Evolutionary conservation across 1,140 invertebrate species (phyloP).

Genomic region (Trypoxylus dichotomus): DNA sequence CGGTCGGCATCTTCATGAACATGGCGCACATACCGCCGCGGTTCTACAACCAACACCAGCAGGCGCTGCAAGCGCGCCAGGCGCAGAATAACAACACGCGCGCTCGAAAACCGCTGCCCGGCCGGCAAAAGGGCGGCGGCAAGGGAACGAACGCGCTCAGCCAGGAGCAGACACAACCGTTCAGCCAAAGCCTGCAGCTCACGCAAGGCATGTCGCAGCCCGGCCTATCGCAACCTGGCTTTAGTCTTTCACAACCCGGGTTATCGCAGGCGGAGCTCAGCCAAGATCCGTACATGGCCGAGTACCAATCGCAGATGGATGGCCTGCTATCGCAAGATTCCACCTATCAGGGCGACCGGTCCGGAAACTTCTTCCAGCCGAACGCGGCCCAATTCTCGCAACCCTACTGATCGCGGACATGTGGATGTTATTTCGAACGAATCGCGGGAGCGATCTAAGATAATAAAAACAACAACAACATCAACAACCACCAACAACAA

Average conservation of each 20-base stretch:
- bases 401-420: conserved; percentile 49
- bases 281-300: conserved; percentile 85
- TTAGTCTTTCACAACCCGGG: conserved; percentile 65
- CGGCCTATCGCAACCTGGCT: conserved; percentile 70
- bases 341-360: conserved; percentile 80
- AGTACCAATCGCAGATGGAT: conserved; percentile 93
- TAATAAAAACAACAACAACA: conserved; percentile 13
- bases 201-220: conserved; percentile 72
- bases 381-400: conserved; percentile 63
- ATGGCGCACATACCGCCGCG: conserved; percentile 86
- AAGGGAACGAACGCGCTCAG: conserved; percentile 47
- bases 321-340: conserved; percentile 93
- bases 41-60: conserved; percentile 83
- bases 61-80: conserved; percentile 64
- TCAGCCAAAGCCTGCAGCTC: conserved; percentile 63
- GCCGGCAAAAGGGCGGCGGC: conserved; percentile 41
- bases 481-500: conserved; percentile 2
- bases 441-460: conserved; percentile 50
- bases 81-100: conserved; percentile 51
- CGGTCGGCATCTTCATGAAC: conserved; percentile 94
- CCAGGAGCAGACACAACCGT: conserved; percentile 64
- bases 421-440: conserved; percentile 39
- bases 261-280: conserved; percentile 80
- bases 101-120: conserved; percentile 44
- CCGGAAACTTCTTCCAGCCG: conserved; percentile 66